phyloP scores from a whole-genome alignment of 2,888 invertebrate species.

The Apamea sordens region DNA sequence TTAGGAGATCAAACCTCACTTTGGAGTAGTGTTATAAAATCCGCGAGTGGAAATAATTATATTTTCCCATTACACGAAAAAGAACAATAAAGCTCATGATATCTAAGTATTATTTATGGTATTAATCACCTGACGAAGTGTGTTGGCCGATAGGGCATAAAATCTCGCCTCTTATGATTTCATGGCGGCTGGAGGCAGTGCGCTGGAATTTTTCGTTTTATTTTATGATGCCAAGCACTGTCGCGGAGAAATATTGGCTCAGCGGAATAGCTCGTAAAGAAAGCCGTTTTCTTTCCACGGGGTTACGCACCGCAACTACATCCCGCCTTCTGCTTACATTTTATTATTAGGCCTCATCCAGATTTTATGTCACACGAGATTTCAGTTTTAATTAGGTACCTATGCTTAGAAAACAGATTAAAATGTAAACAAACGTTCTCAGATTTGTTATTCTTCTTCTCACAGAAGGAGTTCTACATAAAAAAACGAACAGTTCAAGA shows the following conservation, averaged over 20 bases:
- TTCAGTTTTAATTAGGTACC: constrained; percentile 67
- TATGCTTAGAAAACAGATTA: constrained; percentile 22
- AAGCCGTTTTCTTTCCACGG: constrained; percentile 88
- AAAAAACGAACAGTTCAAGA: constrained; percentile 51
- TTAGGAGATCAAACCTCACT: not conserved
- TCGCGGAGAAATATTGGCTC: constrained; percentile 90
- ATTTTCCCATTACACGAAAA: not conserved
- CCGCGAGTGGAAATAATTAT: not conserved
- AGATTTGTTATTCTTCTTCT: constrained; percentile 17
- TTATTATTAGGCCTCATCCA: constrained; percentile 79
- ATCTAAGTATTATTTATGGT: constrained; percentile 72
- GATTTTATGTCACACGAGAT: constrained; percentile 73
- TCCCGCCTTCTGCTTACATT: constrained; percentile 79
- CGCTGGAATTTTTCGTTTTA: constrained; percentile 90
- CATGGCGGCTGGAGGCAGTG: constrained; percentile 86
- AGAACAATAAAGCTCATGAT: constrained; percentile 37
- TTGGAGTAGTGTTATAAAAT: not conserved
- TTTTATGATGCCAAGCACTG: constrained; percentile 90
- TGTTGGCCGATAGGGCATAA: constrained; percentile 85
- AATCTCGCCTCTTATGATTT: constrained; percentile 89
- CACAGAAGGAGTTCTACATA: constrained; percentile 16
- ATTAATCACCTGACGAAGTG: constrained; percentile 85
- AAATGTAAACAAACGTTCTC: constrained; percentile 33
- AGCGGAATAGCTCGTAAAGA: constrained; percentile 90
- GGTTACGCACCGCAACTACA: constrained; percentile 88